These are phyloP conservation scores for Zaprionus africanus DNA, from an alignment of 1,140 invertebrate species.

Conservation along the genomic window DNA sequence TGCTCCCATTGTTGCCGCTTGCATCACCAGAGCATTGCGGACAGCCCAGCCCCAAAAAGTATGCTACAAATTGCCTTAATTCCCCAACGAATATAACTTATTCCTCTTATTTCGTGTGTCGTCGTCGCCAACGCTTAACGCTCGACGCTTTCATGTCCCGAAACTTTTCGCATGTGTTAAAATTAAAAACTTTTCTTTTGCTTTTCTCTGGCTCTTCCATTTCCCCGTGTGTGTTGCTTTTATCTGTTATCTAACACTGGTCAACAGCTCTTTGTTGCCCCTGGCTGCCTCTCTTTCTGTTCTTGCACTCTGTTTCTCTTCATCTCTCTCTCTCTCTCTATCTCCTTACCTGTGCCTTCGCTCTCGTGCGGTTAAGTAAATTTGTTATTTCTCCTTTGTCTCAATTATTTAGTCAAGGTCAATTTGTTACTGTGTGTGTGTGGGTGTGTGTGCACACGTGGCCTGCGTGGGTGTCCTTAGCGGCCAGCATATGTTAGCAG, in stretches of 20 bases:
- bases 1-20: slow-evolving; percentile 20
- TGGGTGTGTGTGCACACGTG: slow-evolving; percentile 26
- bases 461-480: slow-evolving; percentile 33
- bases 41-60: slow-evolving; percentile 46
- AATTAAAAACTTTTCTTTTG: slow-evolving; percentile 65
- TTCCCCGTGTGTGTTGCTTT: slow-evolving; percentile 19
- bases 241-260: slow-evolving; percentile 46
- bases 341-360: neutral
- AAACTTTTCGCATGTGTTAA: slow-evolving; percentile 67
- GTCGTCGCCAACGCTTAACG: slow-evolving; percentile 8
- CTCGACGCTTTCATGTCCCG: slow-evolving; percentile 26
- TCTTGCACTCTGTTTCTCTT: neutral
- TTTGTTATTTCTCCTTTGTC: slow-evolving; percentile 45
- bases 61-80: slow-evolving; percentile 70
- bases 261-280: slow-evolving; percentile 10
- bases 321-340: slow-evolving; percentile 3
- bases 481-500: slow-evolving; percentile 49
- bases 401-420: slow-evolving; percentile 68
- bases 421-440: slow-evolving; percentile 39
- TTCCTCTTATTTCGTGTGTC: slow-evolving; percentile 55
- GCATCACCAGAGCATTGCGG: slow-evolving; percentile 29
- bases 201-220: neutral
- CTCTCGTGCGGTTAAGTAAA: slow-evolving; percentile 49
- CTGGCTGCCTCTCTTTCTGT: neutral
- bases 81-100: slow-evolving; percentile 64